Conservation (phyloP, 2,113 vertebrate genomes). For the Drymodes brunneopygia region DNA sequence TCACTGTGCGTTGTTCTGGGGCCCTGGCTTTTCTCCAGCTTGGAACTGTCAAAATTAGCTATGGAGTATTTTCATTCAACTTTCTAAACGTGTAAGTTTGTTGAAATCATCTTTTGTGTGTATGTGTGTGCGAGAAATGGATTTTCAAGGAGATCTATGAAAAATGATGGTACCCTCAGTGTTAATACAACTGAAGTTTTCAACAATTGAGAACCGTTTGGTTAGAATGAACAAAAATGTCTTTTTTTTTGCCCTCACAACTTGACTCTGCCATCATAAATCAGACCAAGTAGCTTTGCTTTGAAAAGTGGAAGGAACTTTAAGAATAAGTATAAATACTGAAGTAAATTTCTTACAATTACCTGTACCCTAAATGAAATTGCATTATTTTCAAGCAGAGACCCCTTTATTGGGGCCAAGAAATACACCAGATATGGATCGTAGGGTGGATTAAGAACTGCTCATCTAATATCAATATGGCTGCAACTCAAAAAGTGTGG, state of each 20-base stretch:
- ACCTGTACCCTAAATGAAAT: neutral
- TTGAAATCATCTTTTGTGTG: neutral
- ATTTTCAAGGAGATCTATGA: slow-evolving; percentile 28
- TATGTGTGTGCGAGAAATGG: neutral
- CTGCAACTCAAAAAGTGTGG: neutral
- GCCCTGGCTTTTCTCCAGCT: neutral
- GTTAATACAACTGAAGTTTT: neutral
- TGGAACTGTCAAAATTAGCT: slow-evolving; percentile 12
- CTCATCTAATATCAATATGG: neutral
- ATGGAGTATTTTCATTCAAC: neutral
- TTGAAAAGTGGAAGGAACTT: neutral
- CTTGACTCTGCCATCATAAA: neutral
- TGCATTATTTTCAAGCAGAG: neutral
- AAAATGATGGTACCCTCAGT: neutral
- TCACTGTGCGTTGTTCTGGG: neutral
- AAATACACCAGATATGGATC: neutral
- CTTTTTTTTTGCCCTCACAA: neutral
- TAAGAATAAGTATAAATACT: neutral
- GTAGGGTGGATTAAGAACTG: neutral
- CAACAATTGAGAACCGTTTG: neutral
- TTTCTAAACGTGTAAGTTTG: neutral
- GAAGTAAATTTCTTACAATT: neutral
- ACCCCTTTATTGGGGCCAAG: neutral
- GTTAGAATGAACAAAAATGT: neutral
- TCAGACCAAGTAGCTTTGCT: neutral